A percentile compares a stretch with the other conserved stretches of the same genome.
phyloP scores from a whole-genome alignment of 2,113 vertebrate species.

The Boulengeromyrus knoepffleri region DNA sequence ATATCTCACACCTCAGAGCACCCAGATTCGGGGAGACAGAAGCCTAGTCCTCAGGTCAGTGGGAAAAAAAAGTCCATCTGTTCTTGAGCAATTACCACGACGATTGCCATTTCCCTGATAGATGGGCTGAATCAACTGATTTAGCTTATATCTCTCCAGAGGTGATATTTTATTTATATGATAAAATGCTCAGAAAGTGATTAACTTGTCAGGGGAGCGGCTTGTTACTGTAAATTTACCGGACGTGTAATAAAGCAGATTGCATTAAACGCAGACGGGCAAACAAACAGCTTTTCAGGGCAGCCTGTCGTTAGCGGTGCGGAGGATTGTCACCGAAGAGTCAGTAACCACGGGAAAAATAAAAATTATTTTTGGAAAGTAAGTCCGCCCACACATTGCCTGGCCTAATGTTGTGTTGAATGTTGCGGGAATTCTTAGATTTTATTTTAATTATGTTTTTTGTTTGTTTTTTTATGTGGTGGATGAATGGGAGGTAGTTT shows the following conservation, averaged over 20 bases:
- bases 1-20: slow-evolving; percentile 29
- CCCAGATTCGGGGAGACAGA: slow-evolving; percentile 28
- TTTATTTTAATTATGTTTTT: neutral
- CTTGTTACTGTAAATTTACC: slow-evolving; percentile 78
- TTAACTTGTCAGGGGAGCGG: slow-evolving; percentile 69
- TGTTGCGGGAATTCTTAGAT: neutral
- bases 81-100: slow-evolving; percentile 46
- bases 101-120: slow-evolving; percentile 48
- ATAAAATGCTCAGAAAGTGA: slow-evolving; percentile 66
- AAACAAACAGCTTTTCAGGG: slow-evolving; percentile 60
- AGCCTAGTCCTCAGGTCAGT: slow-evolving; percentile 33
- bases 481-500: neutral
- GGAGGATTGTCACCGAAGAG: slow-evolving; percentile 36
- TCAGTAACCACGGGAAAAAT: slow-evolving; percentile 16
- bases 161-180: slow-evolving; percentile 73
- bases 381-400: neutral
- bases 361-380: slow-evolving; percentile 3
- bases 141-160: slow-evolving; percentile 56
- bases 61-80: slow-evolving; percentile 46
- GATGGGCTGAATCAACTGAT: slow-evolving; percentile 59
- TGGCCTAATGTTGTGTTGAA: neutral
- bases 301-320: slow-evolving; percentile 57
- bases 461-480: neutral
- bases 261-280: slow-evolving; percentile 73
- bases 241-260: slow-evolving; percentile 80